phyloP scores from a whole-genome alignment of 2,888 invertebrate genomes.

The Lypha dubia region DNA sequence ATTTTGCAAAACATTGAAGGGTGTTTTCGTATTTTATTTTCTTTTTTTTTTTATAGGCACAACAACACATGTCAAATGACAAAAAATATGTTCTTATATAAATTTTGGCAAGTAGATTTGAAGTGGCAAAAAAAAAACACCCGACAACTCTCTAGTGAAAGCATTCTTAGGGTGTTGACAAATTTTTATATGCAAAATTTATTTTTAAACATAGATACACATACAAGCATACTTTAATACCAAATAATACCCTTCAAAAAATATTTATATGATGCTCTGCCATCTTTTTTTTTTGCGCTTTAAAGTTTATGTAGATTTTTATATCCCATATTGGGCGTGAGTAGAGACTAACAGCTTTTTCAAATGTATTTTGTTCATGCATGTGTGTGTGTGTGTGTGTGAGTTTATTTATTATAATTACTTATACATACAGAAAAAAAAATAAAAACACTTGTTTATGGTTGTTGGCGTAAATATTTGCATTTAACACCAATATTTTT shows the following conservation, averaged over 20 bases:
- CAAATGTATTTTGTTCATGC: conserved; percentile 40
- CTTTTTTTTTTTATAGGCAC: conserved; percentile 71
- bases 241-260: conserved; percentile 25
- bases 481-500: conserved; percentile 76
- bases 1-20: conserved; percentile 51
- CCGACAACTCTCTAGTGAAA: conserved; percentile 54
- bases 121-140: conserved; percentile 14
- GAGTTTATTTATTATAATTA: conserved; percentile 32
- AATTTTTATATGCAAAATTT: conserved; percentile 63
- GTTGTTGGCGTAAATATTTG: conserved; percentile 79
- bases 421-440: conserved; percentile 16
- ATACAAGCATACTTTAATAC: conserved; percentile 9
- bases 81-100: conserved; percentile 67
- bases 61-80: conserved; percentile 71
- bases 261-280: conserved; percentile 35
- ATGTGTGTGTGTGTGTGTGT: conserved; percentile 16
- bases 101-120: conserved; percentile 50
- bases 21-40: too few species aligned
- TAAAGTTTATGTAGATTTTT: conserved; percentile 17
- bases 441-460: conserved; percentile 77
- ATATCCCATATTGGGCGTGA: conserved; percentile 1
- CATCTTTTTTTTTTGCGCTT: conserved; percentile 17
- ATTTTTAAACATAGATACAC: not conserved
- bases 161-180: conserved; percentile 65
- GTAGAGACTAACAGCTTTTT: conserved; percentile 42